Percentiles rank a stretch among this genome's conserved stretches.
phyloP scores from a whole-genome alignment of 1,140 invertebrate species.

The Melipona quadrifasciata region DNA sequence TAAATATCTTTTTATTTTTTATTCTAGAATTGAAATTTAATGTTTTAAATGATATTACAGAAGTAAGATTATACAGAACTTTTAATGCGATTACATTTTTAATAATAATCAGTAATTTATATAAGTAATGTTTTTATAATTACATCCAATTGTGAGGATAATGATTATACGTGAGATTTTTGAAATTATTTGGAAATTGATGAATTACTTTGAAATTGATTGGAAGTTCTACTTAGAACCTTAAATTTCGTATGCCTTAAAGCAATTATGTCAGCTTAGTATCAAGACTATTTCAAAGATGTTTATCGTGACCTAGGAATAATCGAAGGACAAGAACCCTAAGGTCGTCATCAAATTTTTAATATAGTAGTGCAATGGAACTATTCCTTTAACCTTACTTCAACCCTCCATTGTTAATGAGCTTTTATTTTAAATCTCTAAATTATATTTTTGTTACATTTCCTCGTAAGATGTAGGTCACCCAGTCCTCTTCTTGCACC shows the following conservation, averaged over 20 bases:
- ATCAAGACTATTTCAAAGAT: neutral
- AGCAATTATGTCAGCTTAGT: neutral
- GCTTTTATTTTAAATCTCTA: neutral
- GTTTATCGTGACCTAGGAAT: neutral
- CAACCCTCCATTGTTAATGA: neutral
- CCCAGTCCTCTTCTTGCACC: conserved; percentile 54
- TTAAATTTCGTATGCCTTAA: conserved; percentile 3
- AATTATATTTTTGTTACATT: conserved; percentile 33
- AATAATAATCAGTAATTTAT: neutral
- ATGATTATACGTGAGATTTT: too few relatives aligned
- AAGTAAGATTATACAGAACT: neutral
- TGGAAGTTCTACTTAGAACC: neutral
- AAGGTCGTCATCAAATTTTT: neutral
- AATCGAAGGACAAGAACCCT: neutral
- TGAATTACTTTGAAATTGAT: too few relatives aligned
- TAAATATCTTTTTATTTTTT: neutral
- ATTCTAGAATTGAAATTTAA: neutral
- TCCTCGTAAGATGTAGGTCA: conserved; percentile 55
- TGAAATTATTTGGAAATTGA: too few relatives aligned
- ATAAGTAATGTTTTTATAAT: too few relatives aligned
- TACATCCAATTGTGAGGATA: too few relatives aligned
- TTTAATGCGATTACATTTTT: neutral
- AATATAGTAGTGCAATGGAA: neutral
- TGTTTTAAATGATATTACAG: neutral
- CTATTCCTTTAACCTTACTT: neutral